Base-by-base conservation (phyloP, 2,888 invertebrate genomes). In the Sipha maydis region DNA sequence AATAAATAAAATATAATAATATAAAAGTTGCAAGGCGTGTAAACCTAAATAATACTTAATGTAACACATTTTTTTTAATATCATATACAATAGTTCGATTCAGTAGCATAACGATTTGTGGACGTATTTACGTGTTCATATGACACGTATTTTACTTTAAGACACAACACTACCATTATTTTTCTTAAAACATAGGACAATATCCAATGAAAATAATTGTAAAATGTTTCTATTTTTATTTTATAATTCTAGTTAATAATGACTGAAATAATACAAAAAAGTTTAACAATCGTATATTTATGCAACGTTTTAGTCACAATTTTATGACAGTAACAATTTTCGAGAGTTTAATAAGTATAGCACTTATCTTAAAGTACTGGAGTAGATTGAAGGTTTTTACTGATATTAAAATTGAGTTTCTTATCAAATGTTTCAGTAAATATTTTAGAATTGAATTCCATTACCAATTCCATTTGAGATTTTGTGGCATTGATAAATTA, bases 151-250 rank as follows among this genome's bases (percentile, higher is more conserved):
- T 83, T 76, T 5, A 7, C 9, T 1, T 38, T 73, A 34, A 41
- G n/a, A 56, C 75, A 38, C n/a, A 9, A n/a, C 56, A n/a, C n/a
- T 3, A 34, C 28, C 38, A 41, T n/a, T n/a, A n/a, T n/a, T n/a
- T n/a, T n/a, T n/a, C 75, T 75, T 83, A 54, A 38, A 31, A 83
- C 61, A 75, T 84, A 61, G 61, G 56, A 56, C 14, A 75, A 75
- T 75, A 41, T 84, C 41, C 28, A 28, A 61, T 76, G 84, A 41
- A 67, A 28, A 38, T 41, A 14, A 84, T 28, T 61, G 28, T 28
- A 61, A 76, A 84, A 38, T 25, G 76, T 84, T n/a, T n/a, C 38
- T 61, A 7, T 56, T 61, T 14, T 84, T 84, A 76, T 84, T 84
- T 84, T 38, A 56, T 56, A 19, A 56, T 76, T 61, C 76, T 76